Evolutionary conservation across 1,140 invertebrate genomes (phyloP).

Genomic region (Bombus cullumanus): DNA sequence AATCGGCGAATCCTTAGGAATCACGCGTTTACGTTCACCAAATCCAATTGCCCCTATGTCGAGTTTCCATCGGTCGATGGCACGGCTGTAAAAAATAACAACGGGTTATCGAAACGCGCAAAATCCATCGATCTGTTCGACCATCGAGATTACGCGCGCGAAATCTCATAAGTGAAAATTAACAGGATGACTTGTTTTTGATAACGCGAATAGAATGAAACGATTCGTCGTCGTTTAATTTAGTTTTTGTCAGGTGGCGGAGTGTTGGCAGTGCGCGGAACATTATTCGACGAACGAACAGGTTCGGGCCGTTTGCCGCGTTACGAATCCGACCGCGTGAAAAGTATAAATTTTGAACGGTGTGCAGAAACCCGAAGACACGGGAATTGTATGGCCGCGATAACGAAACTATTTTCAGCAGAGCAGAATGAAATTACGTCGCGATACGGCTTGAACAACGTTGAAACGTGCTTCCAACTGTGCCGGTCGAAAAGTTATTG

Average conservation of each 20-base stretch:
- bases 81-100: not conserved
- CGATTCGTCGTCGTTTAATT: conserved; percentile 38
- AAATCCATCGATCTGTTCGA: conserved; percentile 3
- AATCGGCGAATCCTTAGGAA: not conserved
- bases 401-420: conserved; percentile 38
- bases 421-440: conserved; percentile 28
- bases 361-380: conserved; percentile 17
- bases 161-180: conserved; percentile 37
- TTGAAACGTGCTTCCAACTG: conserved; percentile 7
- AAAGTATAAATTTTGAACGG: conserved; percentile 35
- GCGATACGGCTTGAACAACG: not conserved
- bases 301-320: not conserved
- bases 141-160: not conserved
- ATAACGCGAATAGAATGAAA: conserved; percentile 21
- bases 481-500: conserved; percentile 20
- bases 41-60: not conserved
- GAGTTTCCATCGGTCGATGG: not conserved
- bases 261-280: too few species aligned
- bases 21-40: not conserved
- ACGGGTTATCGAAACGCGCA: not conserved
- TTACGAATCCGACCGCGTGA: not conserved
- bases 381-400: not conserved
- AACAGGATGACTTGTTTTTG: conserved; percentile 16
- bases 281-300: not conserved
- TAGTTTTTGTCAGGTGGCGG: conserved; percentile 17